Percentiles rank a stretch among this genome's conserved stretches.
Evolutionary conservation across 2,113 vertebrate species (phyloP).

Genomic region (Pterocles orientalis): DNA sequence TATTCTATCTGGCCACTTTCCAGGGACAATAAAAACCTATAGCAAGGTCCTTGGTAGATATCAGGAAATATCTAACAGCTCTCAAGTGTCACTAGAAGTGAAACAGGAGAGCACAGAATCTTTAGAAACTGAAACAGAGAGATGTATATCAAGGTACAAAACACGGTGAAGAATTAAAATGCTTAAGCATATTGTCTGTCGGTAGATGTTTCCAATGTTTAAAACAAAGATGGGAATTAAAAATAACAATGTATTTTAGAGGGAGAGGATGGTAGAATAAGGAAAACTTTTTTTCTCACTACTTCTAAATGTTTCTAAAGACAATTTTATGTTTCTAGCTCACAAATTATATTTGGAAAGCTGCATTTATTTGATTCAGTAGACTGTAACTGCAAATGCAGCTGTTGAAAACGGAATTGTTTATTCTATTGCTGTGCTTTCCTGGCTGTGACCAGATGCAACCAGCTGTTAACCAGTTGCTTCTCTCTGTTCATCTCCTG

Average conservation of each 20-base stretch:
- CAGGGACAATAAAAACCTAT: background rate
- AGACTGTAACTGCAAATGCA: conserved; percentile 54
- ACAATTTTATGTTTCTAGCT: conserved; percentile 49
- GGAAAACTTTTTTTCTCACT: background rate
- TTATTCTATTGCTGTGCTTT: conserved; percentile 60
- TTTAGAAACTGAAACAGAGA: background rate
- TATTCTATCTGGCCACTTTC: background rate
- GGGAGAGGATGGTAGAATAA: background rate
- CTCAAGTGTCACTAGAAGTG: background rate
- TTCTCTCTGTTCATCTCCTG: conserved; percentile 40
- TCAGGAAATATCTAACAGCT: background rate
- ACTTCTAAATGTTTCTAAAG: conserved; percentile 33
- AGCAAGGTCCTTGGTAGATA: background rate
- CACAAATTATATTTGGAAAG: conserved; percentile 34
- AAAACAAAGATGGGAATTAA: background rate
- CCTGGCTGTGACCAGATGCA: conserved; percentile 71
- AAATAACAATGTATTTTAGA: background rate
- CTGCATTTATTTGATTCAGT: conserved; percentile 35
- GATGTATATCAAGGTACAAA: background rate
- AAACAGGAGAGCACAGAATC: background rate
- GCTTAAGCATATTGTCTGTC: background rate
- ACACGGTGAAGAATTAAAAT: background rate
- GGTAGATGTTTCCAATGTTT: background rate
- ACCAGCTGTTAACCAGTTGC: conserved; percentile 76
- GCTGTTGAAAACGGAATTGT: conserved; percentile 53